phyloP scores from a whole-genome alignment of 2,113 vertebrate genomes.

The Caranx ignobilis region DNA sequence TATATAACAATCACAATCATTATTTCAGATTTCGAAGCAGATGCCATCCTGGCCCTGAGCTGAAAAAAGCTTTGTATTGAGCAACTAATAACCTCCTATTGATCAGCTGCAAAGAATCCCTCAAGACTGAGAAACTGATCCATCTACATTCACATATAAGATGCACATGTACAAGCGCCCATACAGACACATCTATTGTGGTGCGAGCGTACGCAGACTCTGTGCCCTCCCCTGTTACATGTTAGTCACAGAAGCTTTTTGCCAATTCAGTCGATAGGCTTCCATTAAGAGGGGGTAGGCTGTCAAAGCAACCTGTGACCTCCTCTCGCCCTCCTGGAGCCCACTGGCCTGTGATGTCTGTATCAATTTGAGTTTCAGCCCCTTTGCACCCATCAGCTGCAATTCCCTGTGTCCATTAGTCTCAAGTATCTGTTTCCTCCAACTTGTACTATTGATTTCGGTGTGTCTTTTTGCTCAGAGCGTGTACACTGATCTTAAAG shows the following conservation, averaged over 20 bases:
- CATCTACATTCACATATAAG: slow-evolving; percentile 45
- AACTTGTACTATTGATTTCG: slow-evolving; percentile 88
- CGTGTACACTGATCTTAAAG: slow-evolving; percentile 77
- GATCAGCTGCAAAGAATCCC: slow-evolving; percentile 47
- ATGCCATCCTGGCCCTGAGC: neutral
- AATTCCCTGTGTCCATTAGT: slow-evolving; percentile 91
- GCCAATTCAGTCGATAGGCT: slow-evolving; percentile 88
- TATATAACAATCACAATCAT: neutral
- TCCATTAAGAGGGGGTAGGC: slow-evolving; percentile 91
- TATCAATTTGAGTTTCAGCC: slow-evolving; percentile 90
- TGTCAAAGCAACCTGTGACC: slow-evolving; percentile 88
- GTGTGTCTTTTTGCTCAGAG: slow-evolving; percentile 76
- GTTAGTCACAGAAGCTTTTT: slow-evolving; percentile 85
- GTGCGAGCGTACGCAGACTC: slow-evolving; percentile 78
- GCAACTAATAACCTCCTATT: slow-evolving; percentile 56
- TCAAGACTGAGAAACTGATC: slow-evolving; percentile 64
- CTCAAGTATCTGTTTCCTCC: slow-evolving; percentile 89
- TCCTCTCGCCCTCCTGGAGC: slow-evolving; percentile 77
- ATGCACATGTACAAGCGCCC: slow-evolving; percentile 19
- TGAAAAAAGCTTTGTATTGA: slow-evolving; percentile 35
- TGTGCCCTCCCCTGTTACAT: slow-evolving; percentile 80
- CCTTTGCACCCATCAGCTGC: slow-evolving; percentile 81
- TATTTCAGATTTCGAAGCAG: neutral
- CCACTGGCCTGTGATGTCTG: slow-evolving; percentile 82
- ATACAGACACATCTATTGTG: slow-evolving; percentile 43